Conservation (phyloP, 1,140 invertebrate genomes). For the Meteorus sp. region DNA sequence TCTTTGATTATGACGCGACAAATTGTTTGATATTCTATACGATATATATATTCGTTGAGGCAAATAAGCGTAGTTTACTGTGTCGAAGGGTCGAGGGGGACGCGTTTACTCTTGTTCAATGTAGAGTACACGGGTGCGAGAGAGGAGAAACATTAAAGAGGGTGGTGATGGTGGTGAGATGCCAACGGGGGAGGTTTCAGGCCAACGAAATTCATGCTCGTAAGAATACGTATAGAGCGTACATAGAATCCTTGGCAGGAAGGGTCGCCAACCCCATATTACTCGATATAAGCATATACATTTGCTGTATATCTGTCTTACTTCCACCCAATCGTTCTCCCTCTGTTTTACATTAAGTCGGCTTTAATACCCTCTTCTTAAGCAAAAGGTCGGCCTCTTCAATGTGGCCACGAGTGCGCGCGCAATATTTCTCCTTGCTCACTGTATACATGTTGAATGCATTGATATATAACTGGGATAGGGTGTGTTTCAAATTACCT, state of each 20-base stretch:
- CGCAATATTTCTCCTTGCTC: neutral
- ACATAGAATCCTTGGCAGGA: conserved; percentile 47
- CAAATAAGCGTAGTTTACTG: conserved; percentile 52
- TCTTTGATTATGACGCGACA: conserved; percentile 34
- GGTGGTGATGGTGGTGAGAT: neutral
- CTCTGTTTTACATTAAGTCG: conserved; percentile 17
- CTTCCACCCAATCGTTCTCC: neutral
- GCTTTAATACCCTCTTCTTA: conserved; percentile 15
- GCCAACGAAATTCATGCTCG: conserved; percentile 52
- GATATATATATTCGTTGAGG: conserved; percentile 34
- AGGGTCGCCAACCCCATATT: conserved; percentile 51
- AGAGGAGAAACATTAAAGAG: neutral
- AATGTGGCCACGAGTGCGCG: neutral
- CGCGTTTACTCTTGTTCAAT: conserved; percentile 51
- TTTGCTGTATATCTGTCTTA: neutral
- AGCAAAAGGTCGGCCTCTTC: conserved; percentile 1
- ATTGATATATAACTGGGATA: neutral
- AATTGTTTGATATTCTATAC: conserved; percentile 42
- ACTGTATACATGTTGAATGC: neutral
- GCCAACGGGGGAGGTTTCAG: conserved; percentile 6
- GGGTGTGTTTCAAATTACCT: conserved; percentile 48
- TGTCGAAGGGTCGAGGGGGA: conserved; percentile 36
- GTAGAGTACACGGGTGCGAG: conserved; percentile 35
- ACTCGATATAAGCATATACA: conserved; percentile 38
- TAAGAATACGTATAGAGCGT: too few relatives aligned